These are phyloP conservation scores for Enteromius treurensis DNA, from an alignment of 2,797 vertebrate genomes.

Conservation along the genomic window DNA sequence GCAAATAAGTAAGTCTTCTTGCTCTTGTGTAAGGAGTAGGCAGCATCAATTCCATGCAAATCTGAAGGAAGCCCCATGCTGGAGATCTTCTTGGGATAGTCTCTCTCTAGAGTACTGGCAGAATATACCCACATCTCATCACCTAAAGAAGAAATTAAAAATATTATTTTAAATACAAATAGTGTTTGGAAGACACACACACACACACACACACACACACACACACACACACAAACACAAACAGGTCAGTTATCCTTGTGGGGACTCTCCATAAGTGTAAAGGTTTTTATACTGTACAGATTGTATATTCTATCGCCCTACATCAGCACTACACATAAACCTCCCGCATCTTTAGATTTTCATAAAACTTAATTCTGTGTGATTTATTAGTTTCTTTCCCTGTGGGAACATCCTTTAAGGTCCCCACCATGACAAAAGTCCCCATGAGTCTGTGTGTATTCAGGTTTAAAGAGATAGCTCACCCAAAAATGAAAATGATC, in stretches of 20 bases:
- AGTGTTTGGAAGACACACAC: not conserved
- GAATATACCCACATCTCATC: constrained; percentile 94
- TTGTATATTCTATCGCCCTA: too few species aligned
- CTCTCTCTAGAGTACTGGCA: constrained; percentile 86
- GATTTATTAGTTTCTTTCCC: too few species aligned
- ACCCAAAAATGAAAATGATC: too few species aligned
- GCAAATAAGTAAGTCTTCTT: constrained; percentile 94
- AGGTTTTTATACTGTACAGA: too few species aligned
- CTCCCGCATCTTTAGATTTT: too few species aligned
- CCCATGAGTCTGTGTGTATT: too few species aligned
- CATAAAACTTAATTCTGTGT: too few species aligned
- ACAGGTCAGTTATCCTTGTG: too few species aligned
- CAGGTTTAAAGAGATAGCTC: too few species aligned
- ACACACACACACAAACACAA: not conserved
- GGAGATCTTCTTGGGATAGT: constrained; percentile 90
- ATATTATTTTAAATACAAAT: not conserved
- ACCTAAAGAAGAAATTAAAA: constrained; percentile 72
- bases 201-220: not conserved
- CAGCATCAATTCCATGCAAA: constrained; percentile 86
- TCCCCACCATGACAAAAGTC: too few species aligned
- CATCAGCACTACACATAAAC: too few species aligned
- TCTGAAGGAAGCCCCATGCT: constrained; percentile 87
- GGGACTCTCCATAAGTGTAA: not conserved
- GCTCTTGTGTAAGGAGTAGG: constrained; percentile 93
- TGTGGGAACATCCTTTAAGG: too few species aligned